Evolutionary conservation across 35 echinoderm and acorn worm species (phyloP).

Genomic region (Heliocidaris tuberculata): DNA sequence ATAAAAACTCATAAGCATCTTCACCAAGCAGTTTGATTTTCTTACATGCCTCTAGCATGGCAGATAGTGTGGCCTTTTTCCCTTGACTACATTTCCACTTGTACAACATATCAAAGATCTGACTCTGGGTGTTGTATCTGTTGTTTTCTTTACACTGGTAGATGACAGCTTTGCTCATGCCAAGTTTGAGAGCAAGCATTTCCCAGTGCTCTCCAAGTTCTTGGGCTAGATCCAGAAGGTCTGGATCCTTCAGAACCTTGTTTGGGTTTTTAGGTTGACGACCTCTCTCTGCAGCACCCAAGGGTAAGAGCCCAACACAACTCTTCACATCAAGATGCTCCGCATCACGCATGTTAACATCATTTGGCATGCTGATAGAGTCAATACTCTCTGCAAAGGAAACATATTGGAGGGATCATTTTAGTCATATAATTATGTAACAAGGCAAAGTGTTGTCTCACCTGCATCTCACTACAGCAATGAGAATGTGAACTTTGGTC

Average conservation of each 20-base stretch:
- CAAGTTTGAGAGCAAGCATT: slow-evolving; percentile 30
- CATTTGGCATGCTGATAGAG: slow-evolving; percentile 41
- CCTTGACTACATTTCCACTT: slow-evolving; percentile 44
- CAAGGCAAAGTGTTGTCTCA: background rate
- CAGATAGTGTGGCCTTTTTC: background rate
- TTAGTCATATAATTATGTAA: background rate
- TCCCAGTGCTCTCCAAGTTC: slow-evolving; percentile 22
- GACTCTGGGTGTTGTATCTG: background rate
- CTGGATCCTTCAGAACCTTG: background rate
- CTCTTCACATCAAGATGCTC: background rate
- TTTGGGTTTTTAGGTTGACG: slow-evolving; percentile 8
- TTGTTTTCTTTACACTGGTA: slow-evolving; percentile 45
- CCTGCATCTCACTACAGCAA: no score
- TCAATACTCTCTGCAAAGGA: background rate
- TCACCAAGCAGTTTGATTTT: slow-evolving; percentile 16
- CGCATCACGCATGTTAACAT: background rate
- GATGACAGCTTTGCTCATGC: slow-evolving; percentile 30
- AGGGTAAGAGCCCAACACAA: background rate
- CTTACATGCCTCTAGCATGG: slow-evolving; percentile 13
- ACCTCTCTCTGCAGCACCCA: background rate
- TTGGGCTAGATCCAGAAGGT: slow-evolving; percentile 16
- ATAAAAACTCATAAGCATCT: slow-evolving; percentile 17
- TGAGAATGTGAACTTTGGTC: no score
- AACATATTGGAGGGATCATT: background rate
- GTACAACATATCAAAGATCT: slow-evolving; percentile 32